Evolutionary conservation across 2,797 vertebrate genomes (phyloP).

Genomic region (Pangasius krempfi): DNA sequence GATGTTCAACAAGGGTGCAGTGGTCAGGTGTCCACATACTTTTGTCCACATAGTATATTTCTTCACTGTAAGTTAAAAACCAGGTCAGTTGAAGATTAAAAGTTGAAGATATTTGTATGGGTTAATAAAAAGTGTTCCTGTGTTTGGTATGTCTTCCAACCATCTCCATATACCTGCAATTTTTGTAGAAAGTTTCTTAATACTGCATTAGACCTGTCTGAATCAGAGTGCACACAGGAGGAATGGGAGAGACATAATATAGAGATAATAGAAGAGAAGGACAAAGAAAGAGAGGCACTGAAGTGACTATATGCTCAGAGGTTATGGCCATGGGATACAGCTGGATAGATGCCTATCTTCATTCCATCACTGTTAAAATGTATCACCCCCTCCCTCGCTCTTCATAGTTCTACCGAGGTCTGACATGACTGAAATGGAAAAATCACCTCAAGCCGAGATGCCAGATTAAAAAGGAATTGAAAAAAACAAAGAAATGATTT

Average conservation of each 20-base stretch:
- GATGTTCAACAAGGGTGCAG: no score
- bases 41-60: neutral
- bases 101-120: neutral
- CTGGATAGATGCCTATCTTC: constrained; percentile 46
- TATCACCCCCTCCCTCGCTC: constrained; percentile 1
- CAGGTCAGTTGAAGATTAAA: neutral
- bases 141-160: neutral
- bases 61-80: neutral
- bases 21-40: neutral
- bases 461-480: constrained; percentile 22
- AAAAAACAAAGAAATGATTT: neutral
- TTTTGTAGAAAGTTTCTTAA: constrained; percentile 41
- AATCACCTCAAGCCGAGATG: neutral
- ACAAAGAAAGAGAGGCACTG: neutral
- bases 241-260: constrained; percentile 50
- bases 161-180: neutral
- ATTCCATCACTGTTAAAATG: constrained; percentile 42
- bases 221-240: constrained; percentile 48
- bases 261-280: constrained; percentile 28
- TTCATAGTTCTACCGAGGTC: constrained; percentile 15
- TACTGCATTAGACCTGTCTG: constrained; percentile 56
- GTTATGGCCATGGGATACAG: constrained; percentile 26
- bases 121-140: neutral
- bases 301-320: neutral
- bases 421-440: constrained; percentile 43